These are phyloP conservation scores for Polypterus bichir DNA, from an alignment of 2,113 vertebrate genomes.

Conservation along the genomic window DNA sequence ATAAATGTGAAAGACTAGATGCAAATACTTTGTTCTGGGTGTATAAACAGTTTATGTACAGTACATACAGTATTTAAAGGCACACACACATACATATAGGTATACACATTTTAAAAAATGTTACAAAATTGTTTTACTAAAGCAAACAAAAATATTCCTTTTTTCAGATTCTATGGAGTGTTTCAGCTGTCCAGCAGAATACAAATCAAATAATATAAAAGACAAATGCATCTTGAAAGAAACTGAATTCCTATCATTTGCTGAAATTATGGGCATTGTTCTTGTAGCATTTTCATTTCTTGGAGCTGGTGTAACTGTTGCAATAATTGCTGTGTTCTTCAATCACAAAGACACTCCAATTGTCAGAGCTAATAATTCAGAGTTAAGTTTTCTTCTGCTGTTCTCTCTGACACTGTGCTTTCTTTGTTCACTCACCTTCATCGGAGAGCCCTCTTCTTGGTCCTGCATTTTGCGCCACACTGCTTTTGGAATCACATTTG, in stretches of 20 bases:
- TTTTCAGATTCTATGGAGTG: conserved; percentile 1
- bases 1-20: too few species aligned
- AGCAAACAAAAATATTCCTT: neutral
- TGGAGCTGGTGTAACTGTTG: neutral
- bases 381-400: neutral
- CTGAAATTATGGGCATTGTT: neutral
- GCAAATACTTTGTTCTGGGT: too few species aligned
- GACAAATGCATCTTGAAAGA: neutral
- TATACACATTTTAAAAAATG: too few species aligned
- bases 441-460: conserved; percentile 1
- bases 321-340: neutral
- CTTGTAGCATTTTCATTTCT: neutral
- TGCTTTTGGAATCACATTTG: conserved; percentile 2
- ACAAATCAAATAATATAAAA: neutral
- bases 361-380: conserved; percentile 1
- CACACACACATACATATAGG: too few species aligned
- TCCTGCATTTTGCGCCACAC: conserved; percentile 5
- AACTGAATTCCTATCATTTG: neutral
- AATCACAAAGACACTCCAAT: neutral
- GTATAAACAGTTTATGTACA: too few species aligned
- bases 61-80: too few species aligned
- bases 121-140: too few species aligned
- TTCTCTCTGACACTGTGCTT: conserved; percentile 1
- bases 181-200: neutral
- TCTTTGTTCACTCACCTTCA: conserved; percentile 2